Evolutionary conservation across 2,888 invertebrate genomes (phyloP).

Genomic region (Hyles lineata): DNA sequence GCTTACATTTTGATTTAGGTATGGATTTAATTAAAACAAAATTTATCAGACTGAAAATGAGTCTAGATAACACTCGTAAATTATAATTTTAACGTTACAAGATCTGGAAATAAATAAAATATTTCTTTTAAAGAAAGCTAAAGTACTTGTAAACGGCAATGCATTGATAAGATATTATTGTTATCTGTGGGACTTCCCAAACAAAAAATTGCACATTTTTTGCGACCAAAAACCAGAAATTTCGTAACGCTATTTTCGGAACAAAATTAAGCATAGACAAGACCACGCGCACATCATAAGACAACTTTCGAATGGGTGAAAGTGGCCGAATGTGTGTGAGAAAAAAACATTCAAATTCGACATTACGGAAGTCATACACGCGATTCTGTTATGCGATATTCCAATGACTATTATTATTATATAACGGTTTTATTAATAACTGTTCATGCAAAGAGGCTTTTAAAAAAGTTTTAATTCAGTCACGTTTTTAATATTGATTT

Average conservation of each 20-base stretch:
- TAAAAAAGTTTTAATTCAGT: not conserved
- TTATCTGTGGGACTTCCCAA: too few species aligned
- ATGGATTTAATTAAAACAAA: too few species aligned
- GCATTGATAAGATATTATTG: not conserved
- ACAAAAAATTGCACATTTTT: too few species aligned
- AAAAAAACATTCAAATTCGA: constrained; percentile 52
- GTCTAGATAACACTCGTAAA: too few species aligned
- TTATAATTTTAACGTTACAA: too few species aligned
- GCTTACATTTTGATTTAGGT: too few species aligned
- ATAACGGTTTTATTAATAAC: constrained; percentile 5
- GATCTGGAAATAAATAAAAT: too few species aligned
- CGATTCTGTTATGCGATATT: constrained; percentile 54
- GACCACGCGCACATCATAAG: constrained; percentile 44
- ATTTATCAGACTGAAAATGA: too few species aligned
- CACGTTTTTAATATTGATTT: not conserved
- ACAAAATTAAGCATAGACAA: constrained; percentile 24
- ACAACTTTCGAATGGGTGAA: constrained; percentile 61
- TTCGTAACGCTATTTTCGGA: constrained; percentile 29
- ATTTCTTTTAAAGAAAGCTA: not conserved
- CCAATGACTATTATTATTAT: constrained; percentile 38
- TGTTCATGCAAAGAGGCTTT: not conserved
- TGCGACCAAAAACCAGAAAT: not conserved
- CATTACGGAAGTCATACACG: constrained; percentile 59
- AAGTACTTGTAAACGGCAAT: not conserved
- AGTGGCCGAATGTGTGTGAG: constrained; percentile 51